Evolutionary conservation across 1,140 invertebrate species (phyloP).

Genomic region (Spodoptera frugiperda): DNA sequence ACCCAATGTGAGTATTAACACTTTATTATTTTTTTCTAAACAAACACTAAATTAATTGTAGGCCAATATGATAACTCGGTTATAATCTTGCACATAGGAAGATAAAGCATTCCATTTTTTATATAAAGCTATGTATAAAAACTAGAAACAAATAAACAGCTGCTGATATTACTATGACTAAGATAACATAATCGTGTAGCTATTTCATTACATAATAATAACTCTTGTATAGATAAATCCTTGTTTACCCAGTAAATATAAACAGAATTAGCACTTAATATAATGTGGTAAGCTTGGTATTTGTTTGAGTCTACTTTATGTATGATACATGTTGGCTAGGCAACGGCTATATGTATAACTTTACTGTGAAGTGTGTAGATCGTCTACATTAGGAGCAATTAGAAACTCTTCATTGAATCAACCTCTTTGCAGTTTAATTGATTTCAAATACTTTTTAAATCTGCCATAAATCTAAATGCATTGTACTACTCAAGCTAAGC

Average conservation of each 20-base stretch:
- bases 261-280: conserved; percentile 7
- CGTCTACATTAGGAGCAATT: not conserved
- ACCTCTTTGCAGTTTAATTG: not conserved
- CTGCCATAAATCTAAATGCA: not conserved
- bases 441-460: not conserved
- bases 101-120: not conserved
- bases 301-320: not conserved
- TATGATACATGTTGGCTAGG: not conserved
- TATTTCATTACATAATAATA: conserved; percentile 27
- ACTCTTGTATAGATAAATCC: conserved; percentile 8
- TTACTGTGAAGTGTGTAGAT: not conserved
- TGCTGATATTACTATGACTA: conserved; percentile 2
- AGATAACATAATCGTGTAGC: not conserved
- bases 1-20: conserved; percentile 69
- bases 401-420: not conserved
- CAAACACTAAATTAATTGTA: not conserved
- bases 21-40: not conserved
- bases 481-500: not conserved
- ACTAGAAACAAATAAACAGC: not conserved
- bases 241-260: not conserved
- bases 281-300: not conserved
- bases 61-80: no score
- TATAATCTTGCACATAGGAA: not conserved
- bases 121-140: not conserved
- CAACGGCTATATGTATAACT: not conserved